Evolutionary conservation across 1,140 invertebrate genomes (phyloP), one percentile per base, ranked within the genome.

Genomic region (Bombus waltoni): DNA sequence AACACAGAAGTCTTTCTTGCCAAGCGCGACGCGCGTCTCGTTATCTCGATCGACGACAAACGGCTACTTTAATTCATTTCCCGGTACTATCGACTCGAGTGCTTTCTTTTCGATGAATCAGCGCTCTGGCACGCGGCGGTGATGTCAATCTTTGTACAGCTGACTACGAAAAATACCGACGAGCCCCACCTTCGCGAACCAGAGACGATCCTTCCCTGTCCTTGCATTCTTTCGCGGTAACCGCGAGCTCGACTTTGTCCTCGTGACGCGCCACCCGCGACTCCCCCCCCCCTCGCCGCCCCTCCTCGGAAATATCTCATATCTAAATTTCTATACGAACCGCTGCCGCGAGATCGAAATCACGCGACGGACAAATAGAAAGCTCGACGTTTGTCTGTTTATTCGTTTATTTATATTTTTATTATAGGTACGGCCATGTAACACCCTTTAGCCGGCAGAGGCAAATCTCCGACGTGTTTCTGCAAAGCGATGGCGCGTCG

Each of bases 131-230:
- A 90, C 87, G 88, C 85, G 89, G 88, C 85, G 89, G 85, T 91
- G 89, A 92, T 91, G 89, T 92, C 90, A 91, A 88, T 91, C 88
- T 91, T 90, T 85, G 81, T 65, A 88, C 83, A 84, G 86, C 88
- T 87, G 85, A 89, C 80, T 59, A 25, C 71, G 78, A 85, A 81
- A 85, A 85, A 81, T 74, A 74, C 70, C 28, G 72, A 79, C 87
- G 85, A 71, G 74, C 68, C 68, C 81, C 86, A 86, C 90, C 87
- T 89, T 59, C 78, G 76, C 83, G 35, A 83, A 68, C 87, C 73
- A n/a, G 18, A 66, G n/a, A 66, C 74, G 53, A 86, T 76, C 71
- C 71, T 74, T 79, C 65, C 65, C 18, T 66, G 83, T 57, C 83
- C 76, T 77, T 84, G 89, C 84, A 88, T 88, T 90, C 84, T 83